A percentile compares a stretch with the other conserved stretches of the same genome.
These are phyloP conservation scores for Callipepla squamata DNA, from an alignment of 2,113 vertebrate genomes.

Conservation along the genomic window DNA sequence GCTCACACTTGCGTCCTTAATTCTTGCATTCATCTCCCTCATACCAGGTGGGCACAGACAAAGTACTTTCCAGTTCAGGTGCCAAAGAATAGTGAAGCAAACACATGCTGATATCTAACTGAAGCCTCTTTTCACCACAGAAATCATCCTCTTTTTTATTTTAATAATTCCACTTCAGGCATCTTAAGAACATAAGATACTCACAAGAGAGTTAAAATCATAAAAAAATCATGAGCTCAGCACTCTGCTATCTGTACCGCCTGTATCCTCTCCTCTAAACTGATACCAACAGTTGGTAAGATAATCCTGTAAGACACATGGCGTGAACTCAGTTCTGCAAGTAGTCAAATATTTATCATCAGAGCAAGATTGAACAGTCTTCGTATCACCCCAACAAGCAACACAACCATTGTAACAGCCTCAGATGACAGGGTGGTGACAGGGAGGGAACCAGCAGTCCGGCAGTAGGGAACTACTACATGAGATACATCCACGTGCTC, in stretches of 20 bases:
- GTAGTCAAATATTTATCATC: not conserved
- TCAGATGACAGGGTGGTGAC: not conserved
- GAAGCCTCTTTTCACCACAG: not conserved
- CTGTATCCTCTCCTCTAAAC: not conserved
- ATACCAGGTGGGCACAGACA: not conserved
- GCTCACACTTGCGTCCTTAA: not conserved
- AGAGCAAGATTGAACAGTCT: not conserved
- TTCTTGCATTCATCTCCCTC: not conserved
- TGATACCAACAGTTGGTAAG: not conserved
- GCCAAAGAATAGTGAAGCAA: not conserved
- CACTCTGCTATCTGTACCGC: not conserved
- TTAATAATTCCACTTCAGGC: accelerated
- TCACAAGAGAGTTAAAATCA: not conserved
- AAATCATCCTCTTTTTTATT: not conserved
- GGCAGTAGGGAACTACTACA: not conserved
- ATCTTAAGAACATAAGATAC: not conserved
- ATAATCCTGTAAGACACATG: not conserved
- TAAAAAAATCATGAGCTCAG: not conserved
- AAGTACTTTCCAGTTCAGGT: not conserved
- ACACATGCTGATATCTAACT: not conserved
- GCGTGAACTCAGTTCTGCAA: not conserved
- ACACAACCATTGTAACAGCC: not conserved
- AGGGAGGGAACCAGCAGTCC: not conserved
- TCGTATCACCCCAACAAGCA: not conserved
- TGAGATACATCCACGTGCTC: not conserved